These are phyloP conservation scores for Linurgus olivaceus DNA, from an alignment of 2,797 vertebrate genomes.

Conservation along the genomic window DNA sequence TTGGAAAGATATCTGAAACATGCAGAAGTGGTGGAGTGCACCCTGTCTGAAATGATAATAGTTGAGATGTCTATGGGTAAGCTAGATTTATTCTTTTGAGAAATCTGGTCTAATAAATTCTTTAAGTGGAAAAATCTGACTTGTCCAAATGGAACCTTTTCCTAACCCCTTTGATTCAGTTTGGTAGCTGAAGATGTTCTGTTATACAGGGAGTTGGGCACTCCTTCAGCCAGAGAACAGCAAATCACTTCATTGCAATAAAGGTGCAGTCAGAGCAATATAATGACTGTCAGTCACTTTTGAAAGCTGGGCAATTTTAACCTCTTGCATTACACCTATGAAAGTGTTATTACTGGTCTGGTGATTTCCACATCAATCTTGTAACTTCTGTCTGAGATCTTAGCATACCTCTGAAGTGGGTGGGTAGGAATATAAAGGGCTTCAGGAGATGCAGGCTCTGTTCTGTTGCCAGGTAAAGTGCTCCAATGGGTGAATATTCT, in stretches of 20 bases:
- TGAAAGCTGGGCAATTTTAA: not conserved
- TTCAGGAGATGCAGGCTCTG: not conserved
- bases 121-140: not conserved
- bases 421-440: not conserved
- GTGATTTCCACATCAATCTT: not conserved
- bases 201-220: not conserved
- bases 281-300: not conserved
- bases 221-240: not conserved
- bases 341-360: not conserved
- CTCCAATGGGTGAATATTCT: not conserved
- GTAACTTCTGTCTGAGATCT: not conserved
- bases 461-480: not conserved
- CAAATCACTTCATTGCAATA: not conserved
- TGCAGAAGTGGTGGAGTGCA: not conserved
- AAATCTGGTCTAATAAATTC: not conserved
- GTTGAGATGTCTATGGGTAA: not conserved
- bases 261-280: not conserved
- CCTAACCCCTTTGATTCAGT: not conserved
- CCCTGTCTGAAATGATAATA: not conserved
- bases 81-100: not conserved
- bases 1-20: not conserved
- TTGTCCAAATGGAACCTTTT: not conserved
- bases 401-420: not conserved
- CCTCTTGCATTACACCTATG: not conserved
- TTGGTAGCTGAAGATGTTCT: not conserved